phyloP scores from a whole-genome alignment of 2,113 vertebrate species.

The Catagonus wagneri region DNA sequence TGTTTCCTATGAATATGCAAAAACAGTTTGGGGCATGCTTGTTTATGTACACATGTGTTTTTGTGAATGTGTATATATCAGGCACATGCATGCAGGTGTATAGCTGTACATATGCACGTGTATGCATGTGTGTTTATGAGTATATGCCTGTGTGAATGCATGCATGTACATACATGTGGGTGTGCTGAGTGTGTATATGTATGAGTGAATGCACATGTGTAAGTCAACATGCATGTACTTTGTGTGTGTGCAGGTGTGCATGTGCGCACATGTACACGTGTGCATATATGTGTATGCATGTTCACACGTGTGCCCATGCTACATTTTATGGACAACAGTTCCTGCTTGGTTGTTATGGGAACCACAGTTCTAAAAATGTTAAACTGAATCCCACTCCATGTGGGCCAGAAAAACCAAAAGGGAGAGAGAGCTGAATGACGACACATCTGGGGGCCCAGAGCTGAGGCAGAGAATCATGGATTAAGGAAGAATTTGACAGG shows the following conservation, averaged over 20 bases:
- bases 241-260: not conserved
- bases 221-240: no score
- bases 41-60: not conserved
- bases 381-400: slow-evolving; percentile 70
- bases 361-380: slow-evolving; percentile 82
- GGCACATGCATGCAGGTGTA: no score
- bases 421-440: not conserved
- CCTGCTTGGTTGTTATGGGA: slow-evolving; percentile 84
- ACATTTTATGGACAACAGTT: slow-evolving; percentile 68
- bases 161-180: not conserved
- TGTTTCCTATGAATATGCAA: slow-evolving; percentile 7
- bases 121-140: not conserved
- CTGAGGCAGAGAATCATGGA: not conserved
- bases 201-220: not conserved
- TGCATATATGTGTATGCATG: not conserved
- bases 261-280: not conserved
- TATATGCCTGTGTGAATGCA: not conserved
- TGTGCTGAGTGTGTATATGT: not conserved
- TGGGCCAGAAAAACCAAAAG: slow-evolving; percentile 64
- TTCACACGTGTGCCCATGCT: slow-evolving; percentile 61
- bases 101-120: not conserved
- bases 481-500: not conserved
- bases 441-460: slow-evolving; percentile 40
- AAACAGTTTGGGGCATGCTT: not conserved
- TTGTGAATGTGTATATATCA: no score